These are phyloP conservation scores for Echinops telfairi DNA, from an alignment of 2,113 vertebrate genomes.

Conservation along the genomic window DNA sequence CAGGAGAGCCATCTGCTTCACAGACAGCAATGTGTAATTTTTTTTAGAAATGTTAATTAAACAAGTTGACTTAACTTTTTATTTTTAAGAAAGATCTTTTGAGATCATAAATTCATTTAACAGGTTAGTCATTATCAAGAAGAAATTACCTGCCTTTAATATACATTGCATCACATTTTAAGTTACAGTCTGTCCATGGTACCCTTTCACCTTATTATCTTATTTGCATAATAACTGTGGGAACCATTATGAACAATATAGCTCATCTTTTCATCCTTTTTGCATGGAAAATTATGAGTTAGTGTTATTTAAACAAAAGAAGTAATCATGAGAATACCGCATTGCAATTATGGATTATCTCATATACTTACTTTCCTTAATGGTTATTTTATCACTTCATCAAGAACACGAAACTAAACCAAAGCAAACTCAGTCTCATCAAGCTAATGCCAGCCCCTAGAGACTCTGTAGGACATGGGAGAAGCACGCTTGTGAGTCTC, in stretches of 20 bases:
- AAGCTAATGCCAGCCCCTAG: too few species aligned
- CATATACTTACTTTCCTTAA: not conserved
- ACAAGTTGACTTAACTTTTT: constrained; percentile 45
- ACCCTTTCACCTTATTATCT: not conserved
- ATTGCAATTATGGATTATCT: not conserved
- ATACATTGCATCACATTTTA: not conserved
- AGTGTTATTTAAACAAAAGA: not conserved
- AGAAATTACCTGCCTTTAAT: not conserved
- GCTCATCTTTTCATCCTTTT: not conserved
- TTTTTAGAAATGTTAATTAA: constrained; percentile 61
- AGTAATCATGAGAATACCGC: not conserved
- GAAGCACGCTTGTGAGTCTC: too few species aligned
- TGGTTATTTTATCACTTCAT: not conserved
- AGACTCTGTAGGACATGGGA: too few species aligned
- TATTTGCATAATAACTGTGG: not conserved
- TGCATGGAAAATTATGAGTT: not conserved
- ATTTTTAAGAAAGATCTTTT: not conserved
- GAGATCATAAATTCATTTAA: not conserved
- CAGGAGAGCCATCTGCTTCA: constrained; percentile 65
- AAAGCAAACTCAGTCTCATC: too few species aligned
- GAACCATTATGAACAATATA: not conserved
- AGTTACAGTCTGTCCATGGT: not conserved
- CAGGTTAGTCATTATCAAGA: not conserved
- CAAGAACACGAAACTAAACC: not conserved
- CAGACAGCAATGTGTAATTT: constrained; percentile 52